A percentile compares a stretch with the other conserved stretches of the same genome.
These are phyloP conservation scores for Miichthys miiuy DNA, from an alignment of 2,797 vertebrate species.

Conservation along the genomic window DNA sequence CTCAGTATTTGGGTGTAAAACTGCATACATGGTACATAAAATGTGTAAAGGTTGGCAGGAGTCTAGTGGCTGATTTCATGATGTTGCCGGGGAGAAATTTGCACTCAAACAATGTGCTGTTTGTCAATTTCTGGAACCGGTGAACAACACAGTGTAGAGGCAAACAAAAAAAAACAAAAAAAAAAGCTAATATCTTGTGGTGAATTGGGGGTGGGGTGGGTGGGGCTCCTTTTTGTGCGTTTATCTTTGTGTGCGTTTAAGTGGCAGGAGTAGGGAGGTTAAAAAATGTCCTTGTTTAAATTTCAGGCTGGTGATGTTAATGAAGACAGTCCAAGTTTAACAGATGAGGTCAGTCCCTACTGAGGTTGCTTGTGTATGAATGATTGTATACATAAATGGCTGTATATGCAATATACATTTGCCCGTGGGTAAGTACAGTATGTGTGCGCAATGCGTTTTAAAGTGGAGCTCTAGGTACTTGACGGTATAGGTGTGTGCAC, in stretches of 20 bases:
- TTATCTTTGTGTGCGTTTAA: constrained; percentile 50
- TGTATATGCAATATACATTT: constrained; percentile 79
- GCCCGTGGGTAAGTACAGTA: constrained; percentile 72
- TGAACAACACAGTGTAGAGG: constrained; percentile 18
- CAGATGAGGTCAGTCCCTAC: constrained; percentile 85
- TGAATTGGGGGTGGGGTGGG: constrained; percentile 7
- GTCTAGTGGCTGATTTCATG: constrained; percentile 34
- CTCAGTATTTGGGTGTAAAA: constrained; percentile 45
- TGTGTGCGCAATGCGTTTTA: constrained; percentile 72
- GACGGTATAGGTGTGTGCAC: constrained; percentile 69
- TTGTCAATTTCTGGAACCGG: constrained; percentile 32
- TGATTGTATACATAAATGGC: constrained; percentile 83
- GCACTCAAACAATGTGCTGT: constrained; percentile 27
- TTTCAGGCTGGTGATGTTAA: constrained; percentile 83
- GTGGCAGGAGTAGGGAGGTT: constrained; percentile 43
- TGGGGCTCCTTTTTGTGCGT: constrained; percentile 62
- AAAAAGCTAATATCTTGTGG: constrained; percentile 13
- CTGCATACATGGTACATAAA: constrained; percentile 61
- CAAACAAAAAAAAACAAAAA: background rate
- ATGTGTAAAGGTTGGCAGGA: constrained; percentile 74
- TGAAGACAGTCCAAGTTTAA: constrained; percentile 77
- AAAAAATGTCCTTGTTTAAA: constrained; percentile 64
- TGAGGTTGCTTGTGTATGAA: constrained; percentile 82
- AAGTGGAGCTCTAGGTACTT: constrained; percentile 78
- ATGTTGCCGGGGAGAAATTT: constrained; percentile 22